Evolutionary conservation across 2,888 invertebrate genomes (phyloP), one percentile per base, ranked within the genome.

Genomic region (Euproctis similis): DNA sequence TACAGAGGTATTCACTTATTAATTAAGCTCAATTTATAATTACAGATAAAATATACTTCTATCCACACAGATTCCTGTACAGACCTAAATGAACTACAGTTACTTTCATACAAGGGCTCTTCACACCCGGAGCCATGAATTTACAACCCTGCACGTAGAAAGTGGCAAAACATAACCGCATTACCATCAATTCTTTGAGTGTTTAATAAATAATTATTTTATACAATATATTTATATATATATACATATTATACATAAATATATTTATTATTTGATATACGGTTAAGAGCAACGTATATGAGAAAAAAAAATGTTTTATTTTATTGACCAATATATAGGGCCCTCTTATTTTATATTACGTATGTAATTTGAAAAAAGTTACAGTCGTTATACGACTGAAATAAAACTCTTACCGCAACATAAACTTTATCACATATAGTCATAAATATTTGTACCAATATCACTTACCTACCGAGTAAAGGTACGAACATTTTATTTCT

Each of bases 351-450:
- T 59, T 53, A 58, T 56, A 55, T 55, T 53, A 58, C 48, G n/a
- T 14, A 4, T 14, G 46, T 55, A 55, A 53, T 51, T 51, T 41
- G 48, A 53, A 59, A 54, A 59, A 59, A 56, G 52, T 59, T 59
- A 54, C 53, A 64, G 59, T 55, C 65, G 55, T 65, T 72, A 68
- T 66, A 64, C 45, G 62, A 59, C 60, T 56, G 62, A 59, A 70
- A 76, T 75, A 75, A 74, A 74, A 74, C 67, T 75, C 72, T 76
- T 75, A 71, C 75, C 70, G 75, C 69, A 59, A 68, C 71, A 72
- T 77, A 74, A 76, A 75, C 49, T 74, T 75, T 74, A 75, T 75
- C 72, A 76, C 72, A 68, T 67, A 52, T 63, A 67, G 70, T 66
- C 70, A 70, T 74, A 75, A 76, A 77, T 75, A 75, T 73, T 68